A percentile compares a stretch with the other conserved stretches of the same genome.
Conservation (phyloP, 1,140 invertebrate species). For the Penaeus japonicus region DNA sequence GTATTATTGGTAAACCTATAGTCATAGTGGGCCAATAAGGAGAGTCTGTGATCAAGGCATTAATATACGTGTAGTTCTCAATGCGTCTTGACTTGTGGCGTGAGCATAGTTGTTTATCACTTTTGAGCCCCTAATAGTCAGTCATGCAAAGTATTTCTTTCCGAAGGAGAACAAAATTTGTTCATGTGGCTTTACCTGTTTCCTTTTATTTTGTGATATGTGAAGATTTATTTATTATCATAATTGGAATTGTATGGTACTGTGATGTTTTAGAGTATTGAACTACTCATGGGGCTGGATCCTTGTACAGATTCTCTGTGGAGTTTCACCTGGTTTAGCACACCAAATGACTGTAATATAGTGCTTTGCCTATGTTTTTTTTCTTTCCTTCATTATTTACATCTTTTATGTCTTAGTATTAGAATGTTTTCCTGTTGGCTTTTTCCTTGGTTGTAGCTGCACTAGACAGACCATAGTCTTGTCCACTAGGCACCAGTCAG, state of each 20-base stretch:
- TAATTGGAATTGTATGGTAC: too few species aligned
- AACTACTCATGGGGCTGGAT: neutral
- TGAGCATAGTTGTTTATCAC: too few species aligned
- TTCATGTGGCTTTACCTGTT: too few species aligned
- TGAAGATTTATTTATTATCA: too few species aligned
- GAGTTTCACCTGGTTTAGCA: slow-evolving; percentile 17
- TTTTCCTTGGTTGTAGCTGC: slow-evolving; percentile 40
- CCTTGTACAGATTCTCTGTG: slow-evolving; percentile 27
- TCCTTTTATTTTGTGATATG: too few species aligned
- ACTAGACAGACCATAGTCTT: slow-evolving; percentile 4
- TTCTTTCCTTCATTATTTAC: neutral
- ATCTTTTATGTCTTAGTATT: neutral
- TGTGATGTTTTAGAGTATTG: neutral
- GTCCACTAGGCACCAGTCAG: slow-evolving; percentile 14
- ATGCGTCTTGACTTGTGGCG: neutral
- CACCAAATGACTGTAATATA: neutral
- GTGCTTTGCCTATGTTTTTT: slow-evolving; percentile 10
- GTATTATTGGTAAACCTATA: slow-evolving; percentile 22
- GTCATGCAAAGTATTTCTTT: too few species aligned
- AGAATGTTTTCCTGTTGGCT: slow-evolving; percentile 25
- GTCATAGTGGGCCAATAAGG: neutral
- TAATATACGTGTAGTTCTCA: neutral
- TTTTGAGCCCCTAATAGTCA: too few species aligned
- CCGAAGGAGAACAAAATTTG: too few species aligned
- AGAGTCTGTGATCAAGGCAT: slow-evolving; percentile 24